Evolutionary conservation across 1,140 invertebrate species (phyloP).

Genomic region (Ceratitis capitata): DNA sequence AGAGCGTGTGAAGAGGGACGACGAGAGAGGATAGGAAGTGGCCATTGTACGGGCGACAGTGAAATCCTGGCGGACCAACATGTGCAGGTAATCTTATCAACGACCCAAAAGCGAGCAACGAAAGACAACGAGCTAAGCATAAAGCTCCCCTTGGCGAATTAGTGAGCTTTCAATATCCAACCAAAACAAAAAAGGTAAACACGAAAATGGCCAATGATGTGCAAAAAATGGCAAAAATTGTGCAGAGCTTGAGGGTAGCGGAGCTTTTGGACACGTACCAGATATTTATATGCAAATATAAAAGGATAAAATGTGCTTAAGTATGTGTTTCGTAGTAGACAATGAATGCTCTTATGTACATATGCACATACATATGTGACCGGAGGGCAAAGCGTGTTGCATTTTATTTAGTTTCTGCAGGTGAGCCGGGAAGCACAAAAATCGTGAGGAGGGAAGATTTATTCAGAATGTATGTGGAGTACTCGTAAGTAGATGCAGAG

Average conservation of each 20-base stretch:
- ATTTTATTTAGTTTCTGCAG: not conserved
- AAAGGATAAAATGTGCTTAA: not conserved
- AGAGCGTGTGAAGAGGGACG: not conserved
- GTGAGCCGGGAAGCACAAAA: not conserved
- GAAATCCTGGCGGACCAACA: not conserved
- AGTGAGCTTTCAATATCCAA: not conserved
- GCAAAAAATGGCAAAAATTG: not conserved
- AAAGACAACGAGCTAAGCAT: not conserved
- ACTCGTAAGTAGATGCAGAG: not conserved
- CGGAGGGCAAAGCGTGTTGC: not conserved
- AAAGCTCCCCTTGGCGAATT: not conserved
- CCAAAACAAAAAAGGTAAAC: not conserved
- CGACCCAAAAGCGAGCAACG: not conserved
- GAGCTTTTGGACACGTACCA: not conserved
- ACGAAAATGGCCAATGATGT: not conserved
- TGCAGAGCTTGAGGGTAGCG: not conserved
- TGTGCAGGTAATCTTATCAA: not conserved
- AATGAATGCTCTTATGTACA: no score
- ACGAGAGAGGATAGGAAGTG: not conserved
- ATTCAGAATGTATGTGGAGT: no score
- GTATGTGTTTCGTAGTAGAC: not conserved
- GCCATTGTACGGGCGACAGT: not conserved
- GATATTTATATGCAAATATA: slow-evolving; percentile 26
- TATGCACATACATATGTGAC: no score
- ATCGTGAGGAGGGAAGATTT: not conserved